Evolutionary conservation across 2,113 vertebrate species (phyloP).

Genomic region (Motacilla alba): DNA sequence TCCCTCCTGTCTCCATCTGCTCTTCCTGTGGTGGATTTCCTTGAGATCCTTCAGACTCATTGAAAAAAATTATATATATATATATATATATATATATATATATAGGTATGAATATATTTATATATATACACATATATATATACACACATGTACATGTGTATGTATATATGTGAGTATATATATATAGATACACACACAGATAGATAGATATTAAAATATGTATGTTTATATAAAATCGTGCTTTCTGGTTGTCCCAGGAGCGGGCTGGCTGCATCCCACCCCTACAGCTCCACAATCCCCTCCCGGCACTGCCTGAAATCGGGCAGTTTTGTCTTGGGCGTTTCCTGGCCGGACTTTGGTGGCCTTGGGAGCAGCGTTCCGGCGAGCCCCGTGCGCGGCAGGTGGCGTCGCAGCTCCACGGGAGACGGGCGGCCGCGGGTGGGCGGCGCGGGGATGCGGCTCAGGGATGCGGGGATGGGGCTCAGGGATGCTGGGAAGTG

Average conservation of each 20-base stretch:
- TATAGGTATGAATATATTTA: not conserved
- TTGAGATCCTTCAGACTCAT: not conserved
- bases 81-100: not conserved
- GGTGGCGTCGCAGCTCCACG: slow-evolving; percentile 71
- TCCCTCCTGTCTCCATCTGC: not conserved
- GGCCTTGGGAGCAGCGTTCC: not conserved
- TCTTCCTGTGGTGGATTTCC: rapidly evolving
- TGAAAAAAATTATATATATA: not conserved
- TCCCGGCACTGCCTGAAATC: not conserved
- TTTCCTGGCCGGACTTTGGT: not conserved
- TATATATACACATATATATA: too few species aligned
- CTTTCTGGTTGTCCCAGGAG: not conserved
- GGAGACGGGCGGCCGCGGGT: not conserved
- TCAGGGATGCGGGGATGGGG: rapidly evolving
- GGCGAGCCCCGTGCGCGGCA: slow-evolving; percentile 41
- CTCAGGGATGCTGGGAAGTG: rapidly evolving
- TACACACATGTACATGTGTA: not conserved
- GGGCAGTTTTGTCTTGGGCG: not conserved
- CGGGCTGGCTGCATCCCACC: not conserved
- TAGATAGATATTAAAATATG: too few species aligned
- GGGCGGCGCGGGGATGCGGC: not conserved
- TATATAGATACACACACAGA: too few species aligned
- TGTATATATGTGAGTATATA: not conserved
- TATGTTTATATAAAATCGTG: too few species aligned
- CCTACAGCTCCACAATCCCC: not conserved